Evolutionary conservation across 1,140 invertebrate species (phyloP).

Genomic region (Heliconius himera): DNA sequence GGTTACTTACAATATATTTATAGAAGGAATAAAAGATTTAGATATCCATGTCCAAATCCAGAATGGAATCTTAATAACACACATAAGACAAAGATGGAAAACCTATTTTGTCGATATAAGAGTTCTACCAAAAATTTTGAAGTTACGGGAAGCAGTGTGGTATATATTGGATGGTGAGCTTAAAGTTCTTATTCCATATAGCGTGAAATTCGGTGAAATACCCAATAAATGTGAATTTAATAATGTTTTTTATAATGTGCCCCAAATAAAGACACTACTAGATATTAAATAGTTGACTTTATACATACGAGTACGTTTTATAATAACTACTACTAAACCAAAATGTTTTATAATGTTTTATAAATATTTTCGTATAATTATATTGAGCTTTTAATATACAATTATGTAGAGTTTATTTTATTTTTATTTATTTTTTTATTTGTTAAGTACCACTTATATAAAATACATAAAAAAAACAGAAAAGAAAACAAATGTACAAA

Average conservation of each 20-base stretch:
- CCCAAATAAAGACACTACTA: neutral
- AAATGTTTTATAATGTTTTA: no score
- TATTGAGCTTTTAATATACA: no score
- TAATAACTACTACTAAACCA: no score
- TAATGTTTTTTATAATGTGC: neutral
- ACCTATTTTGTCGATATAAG: neutral
- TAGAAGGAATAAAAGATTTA: neutral
- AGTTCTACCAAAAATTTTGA: neutral
- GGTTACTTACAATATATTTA: neutral
- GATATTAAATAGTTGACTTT: neutral
- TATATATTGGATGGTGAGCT: neutral
- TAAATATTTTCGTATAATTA: no score
- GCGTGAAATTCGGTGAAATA: neutral
- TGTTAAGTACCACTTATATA: no score
- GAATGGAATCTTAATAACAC: neutral
- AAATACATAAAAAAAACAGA: no score
- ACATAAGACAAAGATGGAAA: neutral
- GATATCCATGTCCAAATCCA: neutral
- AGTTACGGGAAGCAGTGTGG: neutral
- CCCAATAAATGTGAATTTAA: slow-evolving; percentile 1
- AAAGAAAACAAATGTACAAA: no score
- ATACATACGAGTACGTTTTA: no score
- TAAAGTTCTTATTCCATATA: slow-evolving; percentile 2
- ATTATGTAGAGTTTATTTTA: no score
- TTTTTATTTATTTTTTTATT: no score